Evolutionary conservation across 2,888 invertebrate genomes (phyloP), one percentile per base, ranked within the genome.

Genomic region (Pteria penguin): DNA sequence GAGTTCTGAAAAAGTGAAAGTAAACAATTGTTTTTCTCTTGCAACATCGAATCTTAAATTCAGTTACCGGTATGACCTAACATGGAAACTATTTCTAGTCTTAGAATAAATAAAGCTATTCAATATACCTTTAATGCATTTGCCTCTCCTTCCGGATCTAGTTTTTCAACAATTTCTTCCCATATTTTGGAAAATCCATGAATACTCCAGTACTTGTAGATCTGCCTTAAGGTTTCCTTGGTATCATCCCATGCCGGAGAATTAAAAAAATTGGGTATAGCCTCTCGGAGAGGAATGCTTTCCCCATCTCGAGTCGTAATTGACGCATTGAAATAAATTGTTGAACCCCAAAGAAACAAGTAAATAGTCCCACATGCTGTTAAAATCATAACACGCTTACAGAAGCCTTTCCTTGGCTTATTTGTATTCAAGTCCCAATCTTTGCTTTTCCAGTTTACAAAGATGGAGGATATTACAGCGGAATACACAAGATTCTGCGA

Each of bases 181-280:
- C 96, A 97, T 0, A 97, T 95, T 87, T 96, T 96, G 89, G 94
- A 94, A 96, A 96, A 98, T 75, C 98, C 98, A 89, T 98, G 95
- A 84, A 95, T 95, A 88, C 95, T 95, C 0, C 95, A 96, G 89
- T 95, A 96, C 65, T 94, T 94, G 93, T 96, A 97, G 0, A 96
- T 94, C 74, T 96, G 96, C 22, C 94, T 92, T 0, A 97, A 89
- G 2, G 92, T 90, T 31, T 91, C 89, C 54, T 91, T 90, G 55
- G 97, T 93, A 87, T 97, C 96, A n/a, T 95, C 93, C 96, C 97
- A 97, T 93, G 95, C 91, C 5, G 89, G 89, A 1, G 91, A 91
- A 4, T 96, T 96, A 86, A 97, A 95, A 92, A 98, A 97, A 91
- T 98, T 96, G 84, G 95, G 95, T 0, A 98, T 86, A 0, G 97